Evolutionary conservation across 64 coral and sea anemone genomes (phyloP), one percentile per base, ranked within the genome.

Genomic region (Exaiptasia diaphana): DNA sequence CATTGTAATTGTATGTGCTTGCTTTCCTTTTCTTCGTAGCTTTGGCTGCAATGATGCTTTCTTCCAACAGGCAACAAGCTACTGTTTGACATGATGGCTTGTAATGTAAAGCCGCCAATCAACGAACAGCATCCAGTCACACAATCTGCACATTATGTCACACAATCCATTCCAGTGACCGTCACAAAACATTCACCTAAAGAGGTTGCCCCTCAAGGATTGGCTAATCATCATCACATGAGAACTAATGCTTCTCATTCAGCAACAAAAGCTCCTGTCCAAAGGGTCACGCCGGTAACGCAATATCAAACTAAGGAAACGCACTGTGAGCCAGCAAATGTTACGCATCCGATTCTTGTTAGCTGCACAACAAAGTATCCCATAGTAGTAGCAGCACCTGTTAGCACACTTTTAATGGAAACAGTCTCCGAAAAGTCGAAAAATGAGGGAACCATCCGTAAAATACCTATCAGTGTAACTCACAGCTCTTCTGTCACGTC

Each of bases 41-140:
- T 73, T 73, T 73, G 69, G 69, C 69, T 73, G 69, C 69, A 73
- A 73, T 73, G 69, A 73, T 73, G 69, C 69, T 73, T 73, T 73
- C 69, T 73, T 49, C 69, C 69, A 73, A 73, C 69, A 73, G 69
- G 69, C 30, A 73, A 73, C 69, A 41, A 41, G 20, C 69, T 73
- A 38, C 69, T 73, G 9, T 73, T 45, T 49, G 69, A 73, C 38
- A 14, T 43, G 41, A 45, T 73, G 69, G 69, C 69, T 25, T 46
- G 28, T 4, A 41, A 73, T 46, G 44, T 45, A 18, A 41, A 73
- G 69, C 69, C 69, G 5, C 38, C 69, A 30, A 29, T 73, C 15
- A 73, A 27, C 22, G 41, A 37, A 38, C 36, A 35, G 23, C 41
- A 29, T 22, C 38, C 34, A 71, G 44, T 42, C 38, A n/a, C 69